Evolutionary conservation across 2,797 vertebrate species (phyloP).

Genomic region (Carcharodon carcharias): DNA sequence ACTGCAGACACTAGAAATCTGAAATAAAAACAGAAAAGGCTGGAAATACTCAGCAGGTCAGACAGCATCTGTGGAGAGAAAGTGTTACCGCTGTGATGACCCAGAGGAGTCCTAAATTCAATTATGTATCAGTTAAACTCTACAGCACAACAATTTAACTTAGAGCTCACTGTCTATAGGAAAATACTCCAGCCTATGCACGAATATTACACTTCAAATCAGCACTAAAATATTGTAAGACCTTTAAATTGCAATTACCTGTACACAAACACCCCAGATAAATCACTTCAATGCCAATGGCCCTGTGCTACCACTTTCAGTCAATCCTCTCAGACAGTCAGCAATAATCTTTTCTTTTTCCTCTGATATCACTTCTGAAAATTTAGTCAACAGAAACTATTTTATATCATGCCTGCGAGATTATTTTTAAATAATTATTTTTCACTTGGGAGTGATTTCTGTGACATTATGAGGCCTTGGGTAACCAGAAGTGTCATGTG

Average conservation of each 20-base stretch:
- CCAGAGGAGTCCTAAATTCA: neutral
- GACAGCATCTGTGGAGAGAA: neutral
- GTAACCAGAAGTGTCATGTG: neutral
- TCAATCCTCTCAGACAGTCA: too few relatives aligned
- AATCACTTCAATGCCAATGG: neutral
- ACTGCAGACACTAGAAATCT: neutral
- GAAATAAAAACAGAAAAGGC: neutral
- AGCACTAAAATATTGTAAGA: neutral
- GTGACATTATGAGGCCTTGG: neutral
- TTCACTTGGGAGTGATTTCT: neutral
- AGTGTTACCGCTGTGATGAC: neutral
- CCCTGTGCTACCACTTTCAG: neutral
- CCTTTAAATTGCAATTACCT: neutral
- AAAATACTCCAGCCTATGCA: neutral
- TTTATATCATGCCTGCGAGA: neutral
- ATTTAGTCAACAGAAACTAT: neutral
- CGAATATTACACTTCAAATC: neutral
- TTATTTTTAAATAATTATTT: conserved; percentile 21
- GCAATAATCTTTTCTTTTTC: neutral
- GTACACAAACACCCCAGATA: neutral
- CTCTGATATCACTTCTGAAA: neutral
- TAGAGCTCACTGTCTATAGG: neutral
- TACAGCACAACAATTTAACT: neutral
- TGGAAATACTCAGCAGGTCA: neutral
- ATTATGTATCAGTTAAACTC: neutral